These are phyloP conservation scores for Aplochiton taeniatus DNA, from an alignment of 2,797 vertebrate genomes.

Conservation along the genomic window DNA sequence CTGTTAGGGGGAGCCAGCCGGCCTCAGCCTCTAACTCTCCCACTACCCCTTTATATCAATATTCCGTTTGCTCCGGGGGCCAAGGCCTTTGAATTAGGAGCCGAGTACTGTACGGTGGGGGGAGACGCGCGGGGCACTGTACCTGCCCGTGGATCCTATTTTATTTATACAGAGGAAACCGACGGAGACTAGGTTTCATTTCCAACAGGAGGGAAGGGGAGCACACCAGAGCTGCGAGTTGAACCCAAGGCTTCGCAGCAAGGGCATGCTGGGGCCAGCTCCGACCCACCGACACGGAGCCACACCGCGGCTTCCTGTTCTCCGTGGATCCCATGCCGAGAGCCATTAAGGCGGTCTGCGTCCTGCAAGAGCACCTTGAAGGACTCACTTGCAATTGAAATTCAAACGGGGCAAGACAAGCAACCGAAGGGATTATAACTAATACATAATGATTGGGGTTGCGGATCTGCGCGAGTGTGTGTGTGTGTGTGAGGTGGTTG, in stretches of 20 bases:
- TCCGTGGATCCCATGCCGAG: conserved; percentile 25
- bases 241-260: no score
- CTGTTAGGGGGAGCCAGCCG: conserved; percentile 65
- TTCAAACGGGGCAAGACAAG: conserved; percentile 34
- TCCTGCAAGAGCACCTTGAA: background rate
- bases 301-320: no score
- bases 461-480: no score
- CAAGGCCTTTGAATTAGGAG: conserved; percentile 60
- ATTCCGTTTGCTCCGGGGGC: conserved; percentile 53
- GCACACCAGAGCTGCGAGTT: no score
- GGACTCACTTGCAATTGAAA: conserved; percentile 31
- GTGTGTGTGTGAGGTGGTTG: conserved; percentile 8
- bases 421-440: conserved; percentile 27
- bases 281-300: no score
- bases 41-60: conserved; percentile 60
- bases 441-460: conserved; percentile 21
- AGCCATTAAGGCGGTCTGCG: conserved; percentile 5
- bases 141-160: no score
- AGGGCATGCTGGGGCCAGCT: no score
- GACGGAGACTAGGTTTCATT: no score
- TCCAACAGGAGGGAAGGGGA: no score
- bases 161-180: no score
- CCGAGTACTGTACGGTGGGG: background rate
- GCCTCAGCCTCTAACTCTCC: conserved; percentile 65
- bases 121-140: no score